A percentile compares a stretch with the other conserved stretches of the same genome.
These are phyloP conservation scores for Grammomys dolichurus DNA, from an alignment of 2,113 vertebrate species.

Conservation along the genomic window DNA sequence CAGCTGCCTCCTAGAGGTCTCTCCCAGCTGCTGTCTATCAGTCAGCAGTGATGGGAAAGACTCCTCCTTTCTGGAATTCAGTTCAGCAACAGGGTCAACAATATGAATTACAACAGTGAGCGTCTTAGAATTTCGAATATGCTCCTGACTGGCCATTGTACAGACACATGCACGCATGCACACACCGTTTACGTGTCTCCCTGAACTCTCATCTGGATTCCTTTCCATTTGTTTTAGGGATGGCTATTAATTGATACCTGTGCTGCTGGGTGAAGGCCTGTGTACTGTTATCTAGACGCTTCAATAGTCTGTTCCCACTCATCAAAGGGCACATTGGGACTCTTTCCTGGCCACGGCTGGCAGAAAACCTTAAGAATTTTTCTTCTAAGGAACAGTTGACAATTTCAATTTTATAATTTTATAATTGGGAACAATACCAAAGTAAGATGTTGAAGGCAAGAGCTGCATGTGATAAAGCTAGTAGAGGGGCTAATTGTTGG, in stretches of 20 bases:
- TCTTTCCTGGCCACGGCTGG: neutral
- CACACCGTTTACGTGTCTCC: neutral
- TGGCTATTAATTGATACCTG: neutral
- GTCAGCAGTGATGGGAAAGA: neutral
- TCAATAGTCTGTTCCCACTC: neutral
- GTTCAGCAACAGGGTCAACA: neutral
- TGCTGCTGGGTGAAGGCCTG: neutral
- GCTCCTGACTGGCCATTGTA: neutral
- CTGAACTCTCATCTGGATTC: neutral
- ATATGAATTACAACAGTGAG: neutral
- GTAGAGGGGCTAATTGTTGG: neutral
- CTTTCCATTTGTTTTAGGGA: neutral
- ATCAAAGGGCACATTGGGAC: neutral
- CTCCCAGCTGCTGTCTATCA: neutral
- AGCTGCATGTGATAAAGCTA: neutral
- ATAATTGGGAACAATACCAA: neutral
- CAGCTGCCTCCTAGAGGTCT: conserved; percentile 43
- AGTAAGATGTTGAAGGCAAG: neutral
- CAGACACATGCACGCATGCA: neutral
- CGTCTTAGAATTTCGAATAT: neutral
- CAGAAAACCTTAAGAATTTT: neutral
- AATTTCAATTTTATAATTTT: neutral
- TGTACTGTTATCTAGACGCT: neutral
- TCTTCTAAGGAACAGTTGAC: neutral
- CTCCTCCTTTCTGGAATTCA: neutral